Base-by-base conservation (phyloP, 1,140 invertebrate genomes). In the Calliphora vicina region DNA sequence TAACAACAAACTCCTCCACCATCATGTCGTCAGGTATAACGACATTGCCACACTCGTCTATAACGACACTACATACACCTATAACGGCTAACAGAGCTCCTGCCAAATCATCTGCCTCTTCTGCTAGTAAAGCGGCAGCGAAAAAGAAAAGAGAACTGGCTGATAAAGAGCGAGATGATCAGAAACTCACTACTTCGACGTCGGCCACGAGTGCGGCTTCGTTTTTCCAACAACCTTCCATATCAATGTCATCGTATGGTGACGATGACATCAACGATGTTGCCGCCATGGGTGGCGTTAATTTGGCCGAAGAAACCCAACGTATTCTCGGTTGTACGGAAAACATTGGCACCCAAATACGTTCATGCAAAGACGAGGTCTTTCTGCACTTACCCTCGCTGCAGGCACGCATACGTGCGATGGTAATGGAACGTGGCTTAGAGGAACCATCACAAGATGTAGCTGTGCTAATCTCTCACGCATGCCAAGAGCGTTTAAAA, bases 231-330 rank as follows among this genome's bases (percentile, higher is more conserved):
- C 87, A 87, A 71, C 87, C 87, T 80, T 88, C 90, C 45, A 89
- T 90, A 85, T 87, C 89, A 35, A 91, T 91, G 12, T 92, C 91
- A 26, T 91, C 90, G 93, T 95, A 90, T 82, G 96, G 95, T 35
- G 97, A 98, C 90, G 97, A 98, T 91, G 97, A 98, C 90, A 99
- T 99, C 85, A 99, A 99, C 89, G 98, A 99, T 93, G 98, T 99
- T 0, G 98, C 98, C 26, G 98, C 98, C 8, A 99, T 99, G 98
- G 98, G 98, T 86, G 98, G 98, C 29, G 98, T 99, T n/a, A 99
- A 99, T 92, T 92, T 99, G 85, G 96, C 96, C 1, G 98, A 99
- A 92, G 98, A 99, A 92, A 96, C 96, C 80, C 97, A 98, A 89
- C 95, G 96, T 91, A 99, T 99, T 87, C 93, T 99, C 35, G 97